Conservation (phyloP, 2,888 invertebrate genomes). For the Tetanocera ferruginea region DNA sequence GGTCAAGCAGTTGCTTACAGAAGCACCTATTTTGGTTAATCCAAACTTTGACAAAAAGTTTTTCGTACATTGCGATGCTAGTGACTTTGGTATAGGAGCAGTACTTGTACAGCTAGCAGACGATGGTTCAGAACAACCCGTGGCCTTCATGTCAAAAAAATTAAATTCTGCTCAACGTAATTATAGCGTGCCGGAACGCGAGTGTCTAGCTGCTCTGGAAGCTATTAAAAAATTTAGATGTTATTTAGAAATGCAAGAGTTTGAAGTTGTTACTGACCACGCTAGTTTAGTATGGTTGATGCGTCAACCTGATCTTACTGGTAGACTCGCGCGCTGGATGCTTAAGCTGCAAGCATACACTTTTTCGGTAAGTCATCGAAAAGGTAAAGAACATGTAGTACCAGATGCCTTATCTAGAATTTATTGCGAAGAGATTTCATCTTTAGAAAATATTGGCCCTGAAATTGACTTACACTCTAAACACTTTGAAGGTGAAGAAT, state of each 20-base stretch:
- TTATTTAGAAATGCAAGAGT: neutral
- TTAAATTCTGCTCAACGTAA: too few relatives aligned
- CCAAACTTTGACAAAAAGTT: slow-evolving; percentile 34
- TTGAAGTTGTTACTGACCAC: neutral
- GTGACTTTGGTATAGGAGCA: slow-evolving; percentile 3
- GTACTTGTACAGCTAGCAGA: neutral
- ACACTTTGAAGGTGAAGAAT: neutral
- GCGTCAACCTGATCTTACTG: slow-evolving; percentile 51
- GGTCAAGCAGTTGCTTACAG: slow-evolving; percentile 26
- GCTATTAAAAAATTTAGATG: too few relatives aligned
- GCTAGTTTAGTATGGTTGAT: neutral
- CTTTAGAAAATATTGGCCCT: neutral
- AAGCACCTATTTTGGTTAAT: slow-evolving; percentile 30
- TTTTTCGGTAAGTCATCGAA: slow-evolving; percentile 48
- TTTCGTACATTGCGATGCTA: slow-evolving; percentile 28
- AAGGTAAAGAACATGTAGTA: slow-evolving; percentile 48
- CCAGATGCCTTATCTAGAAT: slow-evolving; percentile 52
- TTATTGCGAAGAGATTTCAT: neutral
- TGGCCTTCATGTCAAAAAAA: slow-evolving; percentile 7
- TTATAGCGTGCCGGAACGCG: slow-evolving; percentile 25
- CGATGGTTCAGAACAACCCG: neutral
- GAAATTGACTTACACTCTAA: slow-evolving; percentile 3
- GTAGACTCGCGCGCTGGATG: slow-evolving; percentile 50
- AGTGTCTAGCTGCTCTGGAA: slow-evolving; percentile 25
- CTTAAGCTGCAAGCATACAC: slow-evolving; percentile 49